Base-by-base conservation (phyloP, 2,888 invertebrate genomes). In the Conus canariensis region DNA sequence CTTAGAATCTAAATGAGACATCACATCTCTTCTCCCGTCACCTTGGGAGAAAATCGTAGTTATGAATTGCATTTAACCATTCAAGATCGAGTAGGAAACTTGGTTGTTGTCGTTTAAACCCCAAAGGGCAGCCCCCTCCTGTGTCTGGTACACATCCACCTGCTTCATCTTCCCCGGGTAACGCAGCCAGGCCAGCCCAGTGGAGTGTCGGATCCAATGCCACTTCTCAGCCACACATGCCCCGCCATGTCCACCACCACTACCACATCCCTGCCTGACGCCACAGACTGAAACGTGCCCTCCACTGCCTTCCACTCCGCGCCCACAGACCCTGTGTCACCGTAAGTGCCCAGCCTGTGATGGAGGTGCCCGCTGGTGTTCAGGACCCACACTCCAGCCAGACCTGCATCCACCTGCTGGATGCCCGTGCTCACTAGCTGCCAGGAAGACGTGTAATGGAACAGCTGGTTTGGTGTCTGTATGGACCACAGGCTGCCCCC, bases 331-430 rank as follows among this genome's bases (percentile, higher is more conserved):
- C 56, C 82, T 10, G 30, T 19, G 82, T 83, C 82, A 16, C 58
- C 82, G 22, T 58, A 22, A 58, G 82, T 83, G 22, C 82, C 82
- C 82, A 58, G 22, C 58, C 82, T 56, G 82, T 58, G 22, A 22
- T 58, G 6, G 56, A 83, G 82, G 19, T 58, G 82, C 56, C 82
- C 82, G 8, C 5, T 58, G 82, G 19, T 56, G 82, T 83, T 19
- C 82, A 83, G 22, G 82, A 22, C 82, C 82, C 82, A 83, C 82
- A 83, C 82, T 58, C 82, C 82, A 6, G 82, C 82, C 58, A 58
- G 82, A 58, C 58, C 82, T 58, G 82, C 82, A 22, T 83, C 82
- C 82, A 83, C 82, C 19, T 7, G 14, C 82, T 83, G 56, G 56
- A 83, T 83, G 82, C 19, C 19, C 58, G 9, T 19, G 58, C 82